Base-by-base conservation (phyloP, 2,888 invertebrate species). In the Brenthis daphne region DNA sequence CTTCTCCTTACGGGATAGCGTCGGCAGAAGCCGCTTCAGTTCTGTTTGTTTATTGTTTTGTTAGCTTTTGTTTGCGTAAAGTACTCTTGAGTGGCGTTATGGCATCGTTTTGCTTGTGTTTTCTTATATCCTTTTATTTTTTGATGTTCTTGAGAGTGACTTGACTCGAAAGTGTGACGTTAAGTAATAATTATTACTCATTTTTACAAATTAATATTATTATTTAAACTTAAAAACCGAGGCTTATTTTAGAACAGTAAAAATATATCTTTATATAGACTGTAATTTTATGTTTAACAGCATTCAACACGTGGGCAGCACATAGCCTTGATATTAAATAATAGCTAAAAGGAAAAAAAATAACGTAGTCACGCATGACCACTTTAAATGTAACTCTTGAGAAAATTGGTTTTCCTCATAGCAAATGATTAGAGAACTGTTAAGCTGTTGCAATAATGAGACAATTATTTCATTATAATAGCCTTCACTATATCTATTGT, bases 21-120 rank as follows among this genome's bases (percentile, higher is more conserved):
- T 89, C 76, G 91, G 92, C 81, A 92, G 82, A 65, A 92, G 81
- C 67, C 91, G 88, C 79, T 90, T 93, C 81, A 91, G 76, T 80
- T 93, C 92, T 92, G 85, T 66, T 60, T 12, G 37, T 47, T 57
- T 53, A 3, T 47, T 24, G 1, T 51, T 11, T 1, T 50, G 3
- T 47, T 64, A 56, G n/a, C 13, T 12, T 20, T 20, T 2, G 13
- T 37, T 5, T 60, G n/a, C 24, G 5, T 14, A 5, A 14, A 12
- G 58, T 60, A 60, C 60, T 29, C 60, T 20, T 60, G 33, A 60
- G 50, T 29, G 50, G 50, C 50, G 50, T 43, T 43, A 11, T 43
- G 8, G 2, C 8, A 43, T 3, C 11, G 11, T 43, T 8, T 43
- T 43, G 37, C 37, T 43, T 11, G 8, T 43, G 37, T 43, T 43